phyloP scores from a whole-genome alignment of 2,888 invertebrate species.

The Lasius fuliginosus region DNA sequence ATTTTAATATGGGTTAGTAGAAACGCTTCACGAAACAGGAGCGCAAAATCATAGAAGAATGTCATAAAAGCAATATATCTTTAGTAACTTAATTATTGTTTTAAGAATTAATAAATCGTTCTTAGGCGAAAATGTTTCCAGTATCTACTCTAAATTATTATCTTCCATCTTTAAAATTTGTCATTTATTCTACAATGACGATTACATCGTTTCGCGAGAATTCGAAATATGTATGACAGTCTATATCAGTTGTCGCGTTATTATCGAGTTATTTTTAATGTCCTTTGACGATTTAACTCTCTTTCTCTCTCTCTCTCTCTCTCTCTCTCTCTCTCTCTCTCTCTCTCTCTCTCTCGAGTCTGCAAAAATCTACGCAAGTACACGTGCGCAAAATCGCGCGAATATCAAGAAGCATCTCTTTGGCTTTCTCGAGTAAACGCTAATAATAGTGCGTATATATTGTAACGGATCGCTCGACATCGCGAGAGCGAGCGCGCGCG shows the following conservation, averaged over 20 bases:
- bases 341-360: background rate
- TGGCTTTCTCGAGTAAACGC: constrained; percentile 24
- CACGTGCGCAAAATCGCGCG: background rate
- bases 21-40: background rate
- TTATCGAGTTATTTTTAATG: background rate
- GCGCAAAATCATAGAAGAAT: background rate
- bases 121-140: background rate
- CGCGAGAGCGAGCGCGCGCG: constrained; percentile 12
- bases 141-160: background rate
- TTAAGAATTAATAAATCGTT: background rate
- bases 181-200: background rate
- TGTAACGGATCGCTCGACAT: constrained; percentile 35
- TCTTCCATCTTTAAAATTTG: background rate
- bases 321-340: background rate
- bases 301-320: background rate
- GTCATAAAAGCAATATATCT: background rate
- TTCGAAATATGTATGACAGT: background rate
- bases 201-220: background rate
- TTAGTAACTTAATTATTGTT: background rate
- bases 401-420: constrained; percentile 23
- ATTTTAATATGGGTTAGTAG: constrained; percentile 39
- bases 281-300: background rate
- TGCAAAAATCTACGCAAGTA: background rate
- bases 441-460: constrained; percentile 10
- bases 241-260: background rate